Evolutionary conservation across 2,888 invertebrate species (phyloP).

Genomic region (Halocaridina rubra): DNA sequence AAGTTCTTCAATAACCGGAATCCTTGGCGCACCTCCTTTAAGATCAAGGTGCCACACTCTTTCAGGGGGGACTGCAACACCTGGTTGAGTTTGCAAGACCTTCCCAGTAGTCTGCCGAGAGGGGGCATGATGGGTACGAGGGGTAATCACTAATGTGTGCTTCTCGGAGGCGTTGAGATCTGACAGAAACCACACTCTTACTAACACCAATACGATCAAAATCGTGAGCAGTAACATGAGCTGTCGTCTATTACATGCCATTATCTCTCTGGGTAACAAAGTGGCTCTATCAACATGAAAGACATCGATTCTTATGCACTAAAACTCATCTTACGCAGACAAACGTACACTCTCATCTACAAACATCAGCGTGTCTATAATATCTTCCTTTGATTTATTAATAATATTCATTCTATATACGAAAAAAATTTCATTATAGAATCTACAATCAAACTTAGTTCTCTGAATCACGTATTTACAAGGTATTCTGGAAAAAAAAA

Average conservation of each 20-base stretch:
- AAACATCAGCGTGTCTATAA: not conserved
- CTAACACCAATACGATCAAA: not conserved
- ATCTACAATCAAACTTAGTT: too few relatives aligned
- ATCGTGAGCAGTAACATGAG: not conserved
- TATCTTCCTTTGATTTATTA: not conserved
- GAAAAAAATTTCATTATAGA: too few relatives aligned
- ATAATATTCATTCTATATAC: too few relatives aligned
- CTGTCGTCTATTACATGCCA: not conserved
- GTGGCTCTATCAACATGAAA: too few relatives aligned
- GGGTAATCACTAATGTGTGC: not conserved
- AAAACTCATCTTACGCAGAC: not conserved
- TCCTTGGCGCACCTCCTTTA: slow-evolving; percentile 72
- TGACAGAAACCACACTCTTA: not conserved
- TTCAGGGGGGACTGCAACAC: slow-evolving; percentile 24
- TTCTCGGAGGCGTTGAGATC: not conserved
- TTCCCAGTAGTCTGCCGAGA: not conserved
- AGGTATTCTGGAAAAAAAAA: too few relatives aligned
- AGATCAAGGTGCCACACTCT: slow-evolving; percentile 71
- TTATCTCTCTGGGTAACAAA: not conserved
- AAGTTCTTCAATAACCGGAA: slow-evolving; percentile 72
- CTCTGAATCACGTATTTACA: too few relatives aligned
- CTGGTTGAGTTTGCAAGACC: not conserved
- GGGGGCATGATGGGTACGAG: not conserved
- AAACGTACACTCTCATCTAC: not conserved
- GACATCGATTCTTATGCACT: not conserved